Conservation (phyloP, 2,113 vertebrate genomes). For the Clupea harengus region DNA sequence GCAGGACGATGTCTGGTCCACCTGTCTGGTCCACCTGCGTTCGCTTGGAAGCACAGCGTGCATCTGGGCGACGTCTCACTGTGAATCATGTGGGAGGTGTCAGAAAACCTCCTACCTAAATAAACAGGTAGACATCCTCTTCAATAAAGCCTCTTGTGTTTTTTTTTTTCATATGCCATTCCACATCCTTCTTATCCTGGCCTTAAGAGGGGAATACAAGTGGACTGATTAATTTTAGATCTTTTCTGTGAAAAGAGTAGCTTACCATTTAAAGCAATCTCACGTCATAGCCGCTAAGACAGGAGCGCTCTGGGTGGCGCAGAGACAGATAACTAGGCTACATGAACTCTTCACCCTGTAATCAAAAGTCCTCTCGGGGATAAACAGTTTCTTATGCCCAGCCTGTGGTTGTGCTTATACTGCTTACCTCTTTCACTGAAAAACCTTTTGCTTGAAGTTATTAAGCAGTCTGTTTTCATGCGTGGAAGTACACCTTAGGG, state of each 20-base stretch:
- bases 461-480: too few species aligned
- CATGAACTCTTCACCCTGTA: constrained; percentile 53
- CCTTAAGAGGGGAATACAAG: constrained; percentile 65
- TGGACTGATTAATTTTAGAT: constrained; percentile 69
- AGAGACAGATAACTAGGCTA: constrained; percentile 48
- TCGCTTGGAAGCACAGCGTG: constrained; percentile 9
- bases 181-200: constrained; percentile 63
- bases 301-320: constrained; percentile 48
- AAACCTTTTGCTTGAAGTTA: neutral
- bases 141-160: constrained; percentile 73
- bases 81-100: constrained; percentile 49
- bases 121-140: constrained; percentile 71
- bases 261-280: constrained; percentile 72
- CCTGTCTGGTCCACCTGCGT: neutral
- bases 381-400: constrained; percentile 52
- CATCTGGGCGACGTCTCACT: neutral
- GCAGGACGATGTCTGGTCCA: neutral
- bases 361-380: constrained; percentile 54
- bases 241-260: constrained; percentile 68
- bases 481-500: neutral
- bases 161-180: constrained; percentile 43
- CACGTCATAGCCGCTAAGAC: constrained; percentile 47
- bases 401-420: constrained; percentile 21
- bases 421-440: neutral
- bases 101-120: constrained; percentile 59